Evolutionary conservation across 2,113 vertebrate species (phyloP).

Genomic region (Cepphus grylle): DNA sequence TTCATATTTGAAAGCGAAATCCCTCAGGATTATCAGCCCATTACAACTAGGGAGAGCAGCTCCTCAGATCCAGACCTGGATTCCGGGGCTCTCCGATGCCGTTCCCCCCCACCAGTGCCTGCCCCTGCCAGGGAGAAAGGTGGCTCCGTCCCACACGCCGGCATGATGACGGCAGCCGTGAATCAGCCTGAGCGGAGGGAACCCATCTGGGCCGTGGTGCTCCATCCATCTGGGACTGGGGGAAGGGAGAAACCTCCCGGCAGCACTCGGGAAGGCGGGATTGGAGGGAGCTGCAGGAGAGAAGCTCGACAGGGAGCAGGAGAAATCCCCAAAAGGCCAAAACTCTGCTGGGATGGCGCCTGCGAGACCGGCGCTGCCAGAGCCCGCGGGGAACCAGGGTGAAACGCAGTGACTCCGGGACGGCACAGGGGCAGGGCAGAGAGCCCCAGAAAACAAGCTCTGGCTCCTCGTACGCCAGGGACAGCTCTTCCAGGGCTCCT

Average conservation of each 20-base stretch:
- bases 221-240: background rate
- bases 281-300: background rate
- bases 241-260: background rate
- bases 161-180: background rate
- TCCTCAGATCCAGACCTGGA: background rate
- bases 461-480: fast-evolving
- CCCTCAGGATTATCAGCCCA: background rate
- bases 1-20: background rate
- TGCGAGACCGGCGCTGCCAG: fast-evolving
- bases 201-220: background rate
- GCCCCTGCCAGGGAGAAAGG: background rate
- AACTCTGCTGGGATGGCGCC: background rate
- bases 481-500: background rate
- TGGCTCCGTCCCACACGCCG: background rate
- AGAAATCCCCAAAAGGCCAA: background rate
- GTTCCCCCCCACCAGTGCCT: background rate
- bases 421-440: background rate
- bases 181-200: background rate
- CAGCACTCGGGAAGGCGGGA: fast-evolving
- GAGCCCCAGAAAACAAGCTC: background rate
- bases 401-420: fast-evolving
- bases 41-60: background rate
- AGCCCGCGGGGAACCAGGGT: fast-evolving
- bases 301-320: background rate
- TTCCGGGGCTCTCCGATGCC: background rate